Percentiles rank a stretch among this genome's conserved stretches.
Conservation (phyloP, 1,140 invertebrate genomes). For the Drosophila neocordata region DNA sequence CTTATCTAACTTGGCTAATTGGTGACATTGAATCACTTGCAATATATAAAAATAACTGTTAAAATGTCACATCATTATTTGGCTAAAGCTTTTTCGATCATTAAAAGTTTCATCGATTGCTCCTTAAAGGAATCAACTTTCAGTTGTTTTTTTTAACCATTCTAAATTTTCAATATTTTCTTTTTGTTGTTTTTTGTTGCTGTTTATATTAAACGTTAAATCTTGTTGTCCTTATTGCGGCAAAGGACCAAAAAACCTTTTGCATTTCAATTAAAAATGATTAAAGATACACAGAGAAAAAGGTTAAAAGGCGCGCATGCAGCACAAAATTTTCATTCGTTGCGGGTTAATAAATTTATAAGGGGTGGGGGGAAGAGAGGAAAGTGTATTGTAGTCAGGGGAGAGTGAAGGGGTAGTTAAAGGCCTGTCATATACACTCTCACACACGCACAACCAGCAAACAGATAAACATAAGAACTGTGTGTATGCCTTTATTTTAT, state of each 20-base stretch:
- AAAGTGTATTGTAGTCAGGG: too few relatives aligned
- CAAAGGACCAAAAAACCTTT: constrained; percentile 42
- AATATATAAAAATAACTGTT: too few relatives aligned
- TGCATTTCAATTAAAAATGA: constrained; percentile 75
- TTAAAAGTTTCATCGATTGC: too few relatives aligned
- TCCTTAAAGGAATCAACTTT: too few relatives aligned
- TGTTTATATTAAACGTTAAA: background rate
- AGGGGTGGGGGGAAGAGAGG: constrained; percentile 13
- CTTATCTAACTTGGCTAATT: too few relatives aligned
- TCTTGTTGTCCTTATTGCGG: constrained; percentile 1
- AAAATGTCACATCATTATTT: too few relatives aligned
- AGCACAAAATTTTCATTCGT: constrained; percentile 60
- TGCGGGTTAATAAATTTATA: constrained; percentile 67
- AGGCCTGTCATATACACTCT: constrained; percentile 27
- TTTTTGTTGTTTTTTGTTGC: background rate
- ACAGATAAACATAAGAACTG: constrained; percentile 39
- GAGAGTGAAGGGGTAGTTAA: too few relatives aligned
- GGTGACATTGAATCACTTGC: too few relatives aligned
- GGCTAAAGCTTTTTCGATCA: too few relatives aligned
- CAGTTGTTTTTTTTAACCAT: too few relatives aligned
- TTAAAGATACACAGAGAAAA: constrained; percentile 73
- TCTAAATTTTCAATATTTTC: background rate
- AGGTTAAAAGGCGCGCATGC: constrained; percentile 66
- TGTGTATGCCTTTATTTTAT: constrained; percentile 4
- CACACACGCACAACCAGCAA: constrained; percentile 30